Evolutionary conservation across 2,888 invertebrate genomes (phyloP).

Genomic region (Camptogramma bilineatum): DNA sequence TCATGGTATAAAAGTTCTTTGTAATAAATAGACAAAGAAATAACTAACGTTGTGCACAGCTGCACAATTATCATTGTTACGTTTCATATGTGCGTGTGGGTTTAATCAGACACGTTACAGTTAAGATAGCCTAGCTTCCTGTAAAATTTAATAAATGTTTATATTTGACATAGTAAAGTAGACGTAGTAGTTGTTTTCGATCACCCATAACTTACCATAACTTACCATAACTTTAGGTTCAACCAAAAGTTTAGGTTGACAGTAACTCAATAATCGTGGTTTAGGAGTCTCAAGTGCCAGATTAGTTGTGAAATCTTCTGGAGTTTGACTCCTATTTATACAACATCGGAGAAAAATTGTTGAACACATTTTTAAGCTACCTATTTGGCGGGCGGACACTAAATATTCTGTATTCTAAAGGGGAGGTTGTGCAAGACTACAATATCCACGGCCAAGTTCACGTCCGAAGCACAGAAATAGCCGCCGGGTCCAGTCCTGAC

Average conservation of each 20-base stretch:
- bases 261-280: too few species aligned
- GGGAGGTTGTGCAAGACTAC: slow-evolving; percentile 19
- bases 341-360: not conserved
- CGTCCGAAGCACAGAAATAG: slow-evolving; percentile 51
- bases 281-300: not conserved
- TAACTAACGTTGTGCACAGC: slow-evolving; percentile 7
- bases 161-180: too few species aligned
- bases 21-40: slow-evolving; percentile 14
- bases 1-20: slow-evolving; percentile 11
- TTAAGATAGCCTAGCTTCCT: not conserved
- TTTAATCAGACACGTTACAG: slow-evolving; percentile 8
- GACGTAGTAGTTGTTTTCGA: too few species aligned
- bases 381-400: not conserved
- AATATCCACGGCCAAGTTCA: slow-evolving; percentile 61
- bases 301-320: not conserved
- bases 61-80: slow-evolving; percentile 8
- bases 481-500: slow-evolving; percentile 26
- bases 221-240: too few species aligned
- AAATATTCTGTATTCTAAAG: not conserved
- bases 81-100: slow-evolving; percentile 3
- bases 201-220: too few species aligned
- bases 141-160: not conserved
- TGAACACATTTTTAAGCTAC: not conserved
- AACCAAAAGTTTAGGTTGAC: too few species aligned
- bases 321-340: not conserved